Base-by-base conservation (phyloP, 2,797 vertebrate species). In the Adelosebastes latens region DNA sequence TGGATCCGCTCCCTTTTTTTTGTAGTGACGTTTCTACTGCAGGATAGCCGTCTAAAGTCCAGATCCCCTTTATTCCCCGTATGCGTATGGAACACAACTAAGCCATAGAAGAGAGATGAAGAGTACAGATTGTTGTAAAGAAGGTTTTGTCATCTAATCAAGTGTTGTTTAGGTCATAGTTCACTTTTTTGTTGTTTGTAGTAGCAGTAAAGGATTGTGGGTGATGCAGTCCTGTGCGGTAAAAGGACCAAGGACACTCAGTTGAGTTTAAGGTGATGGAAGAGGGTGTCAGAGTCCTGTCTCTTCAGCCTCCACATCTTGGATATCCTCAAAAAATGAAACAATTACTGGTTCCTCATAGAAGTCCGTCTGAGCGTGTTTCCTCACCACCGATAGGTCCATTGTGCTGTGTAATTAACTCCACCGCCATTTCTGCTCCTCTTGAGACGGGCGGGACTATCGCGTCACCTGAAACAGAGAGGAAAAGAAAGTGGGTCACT, bases 391-490 rank as follows among this genome's bases (percentile, higher is more conserved):
- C 72, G 75, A 87, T 77, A 73, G 81, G 90, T 93, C 90, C 88
- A 69, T 87, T 89, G 88, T 90, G 85, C 84, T 92, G 85, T 85
- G 64, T 77, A 83, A 87, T 55, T 84, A 86, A 56, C 80, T 80
- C 73, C 72, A 34, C 68, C 84, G 2, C 61, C 59, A 42, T 72
- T 80, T n/a, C 20, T 63, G 66, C 58, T 86, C 60, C 56, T 85
- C 64, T 81, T 29, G 55, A 75, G 62, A 75, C 13, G 75, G 67
- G 49, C 61, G 20, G 75, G 86, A 96, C 94, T 96, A 96, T 95
- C 96, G 96, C 73, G 96, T 96, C 81, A 96, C 96, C 96, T 96
- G 85, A 18, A 92, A 92, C n/a, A 79, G 46, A 55, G 20, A 75
- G 7, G 81, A 24, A 39, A 58, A 88, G 58, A 77, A 32, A 61